Percentiles rank a stretch among this genome's conserved stretches.
These are phyloP conservation scores for Pithys albifrons DNA, from an alignment of 2,113 vertebrate species.

Conservation along the genomic window DNA sequence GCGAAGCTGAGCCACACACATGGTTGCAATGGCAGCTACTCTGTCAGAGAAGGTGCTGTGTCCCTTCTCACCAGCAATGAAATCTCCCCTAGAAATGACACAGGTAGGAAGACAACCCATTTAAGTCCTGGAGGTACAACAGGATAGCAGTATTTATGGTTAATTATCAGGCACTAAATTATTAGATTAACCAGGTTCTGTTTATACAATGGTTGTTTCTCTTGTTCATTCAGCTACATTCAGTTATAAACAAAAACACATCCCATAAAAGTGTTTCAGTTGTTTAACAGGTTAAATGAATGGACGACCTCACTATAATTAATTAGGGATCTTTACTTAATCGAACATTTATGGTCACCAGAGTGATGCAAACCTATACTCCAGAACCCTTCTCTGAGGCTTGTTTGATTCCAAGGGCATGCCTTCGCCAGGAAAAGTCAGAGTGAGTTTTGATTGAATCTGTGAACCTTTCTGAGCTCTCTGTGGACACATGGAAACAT, in stretches of 20 bases:
- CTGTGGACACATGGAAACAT: neutral
- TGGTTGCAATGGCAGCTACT: neutral
- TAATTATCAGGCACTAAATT: neutral
- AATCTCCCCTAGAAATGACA: neutral
- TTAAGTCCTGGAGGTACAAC: neutral
- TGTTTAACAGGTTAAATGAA: slow-evolving; percentile 36
- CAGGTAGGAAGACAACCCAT: neutral
- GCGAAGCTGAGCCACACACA: too few species aligned
- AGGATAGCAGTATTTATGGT: neutral
- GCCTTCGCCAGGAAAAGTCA: neutral
- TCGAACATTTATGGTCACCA: neutral
- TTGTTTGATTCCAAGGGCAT: neutral
- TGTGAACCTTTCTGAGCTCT: neutral
- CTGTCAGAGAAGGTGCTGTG: neutral
- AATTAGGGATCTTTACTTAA: slow-evolving; percentile 12
- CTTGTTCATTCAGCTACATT: neutral
- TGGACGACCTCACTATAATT: neutral
- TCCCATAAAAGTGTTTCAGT: neutral
- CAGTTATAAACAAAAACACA: neutral
- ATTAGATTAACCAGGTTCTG: neutral
- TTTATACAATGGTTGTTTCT: neutral
- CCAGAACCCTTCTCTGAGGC: neutral
- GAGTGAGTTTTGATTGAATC: neutral
- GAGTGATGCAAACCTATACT: neutral
- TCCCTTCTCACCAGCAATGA: neutral